These are phyloP conservation scores for Eupristina koningsbergeri DNA, from an alignment of 1,140 invertebrate genomes.

Conservation along the genomic window DNA sequence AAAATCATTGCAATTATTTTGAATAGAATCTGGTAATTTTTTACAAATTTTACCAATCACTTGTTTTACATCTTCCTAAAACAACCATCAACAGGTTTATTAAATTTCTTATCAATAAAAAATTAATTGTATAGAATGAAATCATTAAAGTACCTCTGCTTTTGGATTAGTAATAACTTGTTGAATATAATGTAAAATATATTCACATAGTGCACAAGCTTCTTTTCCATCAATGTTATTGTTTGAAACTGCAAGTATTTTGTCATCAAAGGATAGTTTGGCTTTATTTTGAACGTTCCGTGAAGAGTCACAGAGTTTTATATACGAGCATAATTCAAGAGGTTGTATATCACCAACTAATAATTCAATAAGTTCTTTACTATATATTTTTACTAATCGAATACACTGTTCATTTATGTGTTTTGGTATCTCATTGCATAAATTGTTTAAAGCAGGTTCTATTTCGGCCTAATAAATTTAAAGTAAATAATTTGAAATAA, in stretches of 20 bases:
- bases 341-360: constrained; percentile 83
- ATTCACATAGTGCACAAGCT: constrained; percentile 86
- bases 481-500: background rate
- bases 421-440: constrained; percentile 82
- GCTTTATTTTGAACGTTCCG: constrained; percentile 55
- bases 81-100: constrained; percentile 20
- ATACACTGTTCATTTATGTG: constrained; percentile 80
- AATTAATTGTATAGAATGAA: constrained; percentile 34
- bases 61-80: constrained; percentile 78
- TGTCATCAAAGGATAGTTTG: constrained; percentile 61
- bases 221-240: constrained; percentile 67
- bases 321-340: constrained; percentile 83
- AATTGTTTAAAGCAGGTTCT: constrained; percentile 78
- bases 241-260: constrained; percentile 49
- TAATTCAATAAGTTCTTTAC: constrained; percentile 83
- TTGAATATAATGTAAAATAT: constrained; percentile 86
- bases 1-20: constrained; percentile 81
- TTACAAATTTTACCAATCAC: constrained; percentile 80
- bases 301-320: constrained; percentile 79
- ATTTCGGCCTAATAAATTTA: constrained; percentile 68
- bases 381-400: constrained; percentile 84
- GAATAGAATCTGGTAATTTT: constrained; percentile 78
- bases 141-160: constrained; percentile 75
- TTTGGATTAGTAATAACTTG: constrained; percentile 79
- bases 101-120: background rate